Base-by-base conservation (phyloP, 2,888 invertebrate genomes). In the Drymonia ruficornis region DNA sequence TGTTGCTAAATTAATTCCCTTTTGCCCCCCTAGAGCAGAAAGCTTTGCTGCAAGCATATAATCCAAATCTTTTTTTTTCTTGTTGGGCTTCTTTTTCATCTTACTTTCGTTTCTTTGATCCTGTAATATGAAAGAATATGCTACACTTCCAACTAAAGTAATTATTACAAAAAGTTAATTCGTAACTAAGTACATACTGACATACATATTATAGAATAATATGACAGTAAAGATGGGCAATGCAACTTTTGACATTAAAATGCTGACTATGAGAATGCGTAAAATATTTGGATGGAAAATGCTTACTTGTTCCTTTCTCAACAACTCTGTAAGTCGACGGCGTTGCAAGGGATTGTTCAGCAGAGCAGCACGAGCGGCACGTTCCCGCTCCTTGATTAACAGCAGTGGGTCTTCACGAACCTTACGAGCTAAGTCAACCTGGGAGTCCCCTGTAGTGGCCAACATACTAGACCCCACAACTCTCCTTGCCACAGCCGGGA, bases 381-480 rank as follows among this genome's bases (percentile, higher is more conserved):
- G 95, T 88, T 99, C 98, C 53, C 96, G 95, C 78, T 98, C 97
- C 74, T 96, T 97, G 8, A 99, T 98, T 3, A 96, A 94, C 79
- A 97, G 95, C 40, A 99, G 86, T 0, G 99, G 99, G 93, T 99
- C 99, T 85, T 99, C 99, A 80, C 98, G 95, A 61, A 98, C 94
- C 88, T 99, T 99, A 18, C 98, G 94, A 46, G 95, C 95, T 75
- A 98, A 93, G 83, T 99, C 98, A 12, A 98, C 96, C 88, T 97
- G 96, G 52, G 95, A 94, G 23, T 94, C 94, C 2, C 93, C 93
- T 31, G 91, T 90, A 55, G 93, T 86, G 9, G 78, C 66, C 40
- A 83, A 57, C 89, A 91, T 89, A 56, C 91, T 91, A 2, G 90
- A 86, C 0, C 91, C 91, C 19, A 89, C 88, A 5, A 91, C 89